phyloP scores from a whole-genome alignment of 2,888 invertebrate species.

The Formica aserva region DNA sequence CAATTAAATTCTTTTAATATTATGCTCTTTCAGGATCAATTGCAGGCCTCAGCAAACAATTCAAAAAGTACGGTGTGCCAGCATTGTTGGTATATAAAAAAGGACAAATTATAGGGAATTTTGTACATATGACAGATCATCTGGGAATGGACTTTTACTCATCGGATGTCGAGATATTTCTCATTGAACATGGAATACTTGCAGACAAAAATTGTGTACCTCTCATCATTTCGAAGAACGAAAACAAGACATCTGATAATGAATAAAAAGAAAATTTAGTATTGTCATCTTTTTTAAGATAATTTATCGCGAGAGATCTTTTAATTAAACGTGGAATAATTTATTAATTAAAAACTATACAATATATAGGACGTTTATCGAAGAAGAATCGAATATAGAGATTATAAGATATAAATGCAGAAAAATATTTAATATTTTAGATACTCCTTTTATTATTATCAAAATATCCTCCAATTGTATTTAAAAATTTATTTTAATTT shows the following conservation, averaged over 20 bases:
- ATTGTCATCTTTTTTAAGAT: constrained; percentile 21
- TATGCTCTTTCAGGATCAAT: constrained; percentile 87
- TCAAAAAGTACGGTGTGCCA: constrained; percentile 95
- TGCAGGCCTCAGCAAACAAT: constrained; percentile 94
- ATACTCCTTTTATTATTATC: neutral
- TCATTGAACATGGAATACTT: constrained; percentile 94
- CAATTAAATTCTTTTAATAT: constrained; percentile 1
- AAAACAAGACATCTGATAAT: constrained; percentile 82
- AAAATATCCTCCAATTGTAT: neutral
- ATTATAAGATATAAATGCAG: neutral
- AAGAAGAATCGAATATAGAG: neutral
- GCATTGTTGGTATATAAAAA: constrained; percentile 96
- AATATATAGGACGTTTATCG: neutral
- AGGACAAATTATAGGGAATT: constrained; percentile 96
- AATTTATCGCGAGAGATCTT: constrained; percentile 18
- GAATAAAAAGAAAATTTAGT: constrained; percentile 74
- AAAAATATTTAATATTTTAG: neutral
- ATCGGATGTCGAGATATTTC: constrained; percentile 95
- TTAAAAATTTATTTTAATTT: constrained; percentile 60
- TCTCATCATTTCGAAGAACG: constrained; percentile 83
- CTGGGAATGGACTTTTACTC: constrained; percentile 96
- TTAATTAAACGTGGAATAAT: neutral
- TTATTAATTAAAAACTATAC: neutral
- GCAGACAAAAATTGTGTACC: constrained; percentile 90
- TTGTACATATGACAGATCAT: constrained; percentile 94